phyloP scores from a whole-genome alignment of 2,888 invertebrate species.

The Chalcis sispes region DNA sequence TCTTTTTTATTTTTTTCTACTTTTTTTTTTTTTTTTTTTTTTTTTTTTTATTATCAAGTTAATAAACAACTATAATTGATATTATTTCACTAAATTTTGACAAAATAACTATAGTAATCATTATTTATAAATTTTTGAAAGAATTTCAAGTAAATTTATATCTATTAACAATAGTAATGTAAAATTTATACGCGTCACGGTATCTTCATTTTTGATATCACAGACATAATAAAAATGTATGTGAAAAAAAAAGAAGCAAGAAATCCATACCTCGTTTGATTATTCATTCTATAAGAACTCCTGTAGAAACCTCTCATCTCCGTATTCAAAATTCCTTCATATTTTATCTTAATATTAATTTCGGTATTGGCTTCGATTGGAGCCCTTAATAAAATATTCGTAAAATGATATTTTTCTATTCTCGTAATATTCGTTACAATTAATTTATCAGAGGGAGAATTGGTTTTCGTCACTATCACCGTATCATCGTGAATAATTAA shows the following conservation, averaged over 20 bases:
- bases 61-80: no score
- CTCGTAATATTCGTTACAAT: neutral
- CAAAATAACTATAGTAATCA: no score
- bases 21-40: no score
- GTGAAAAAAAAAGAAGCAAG: no score
- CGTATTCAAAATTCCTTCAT: conserved; percentile 78
- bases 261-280: conserved; percentile 78
- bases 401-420: conserved; percentile 53
- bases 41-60: no score
- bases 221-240: no score
- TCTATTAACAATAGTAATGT: neutral
- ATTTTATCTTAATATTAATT: conserved; percentile 78
- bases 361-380: conserved; percentile 63
- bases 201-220: no score
- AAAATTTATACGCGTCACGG: no score
- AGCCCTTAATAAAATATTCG: conserved; percentile 8
- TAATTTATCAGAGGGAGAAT: neutral
- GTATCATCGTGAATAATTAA: conserved; percentile 29
- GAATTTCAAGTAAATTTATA: neutral
- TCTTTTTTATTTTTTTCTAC: no score
- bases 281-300: conserved; percentile 78
- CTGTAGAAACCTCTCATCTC: conserved; percentile 81
- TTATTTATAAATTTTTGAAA: neutral
- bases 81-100: no score
- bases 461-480: neutral